Evolutionary conservation across 2,797 vertebrate genomes (phyloP), one percentile per base, ranked within the genome.

Genomic region (Micropoecilia bifurca): DNA sequence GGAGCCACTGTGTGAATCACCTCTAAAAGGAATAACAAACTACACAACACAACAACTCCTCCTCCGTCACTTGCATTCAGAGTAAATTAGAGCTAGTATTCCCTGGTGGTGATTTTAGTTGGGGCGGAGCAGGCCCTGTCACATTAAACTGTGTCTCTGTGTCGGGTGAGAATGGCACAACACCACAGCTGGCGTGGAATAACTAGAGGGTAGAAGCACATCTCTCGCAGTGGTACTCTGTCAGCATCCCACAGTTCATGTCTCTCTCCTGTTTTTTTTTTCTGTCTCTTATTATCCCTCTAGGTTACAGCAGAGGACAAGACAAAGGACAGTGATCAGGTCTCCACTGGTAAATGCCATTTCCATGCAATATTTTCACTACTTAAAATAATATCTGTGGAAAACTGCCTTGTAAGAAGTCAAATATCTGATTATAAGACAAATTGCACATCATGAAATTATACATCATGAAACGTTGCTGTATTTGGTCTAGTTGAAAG

Each of bases 261-360:
- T 73, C 76, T 84, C 69, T 81, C 77, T 87, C 80, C 48, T 77
- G 36, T 50, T 78, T 69, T 78, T 78, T 85, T 30, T 79, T n/a
- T 79, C 68, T 63, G 57, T 74, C 55, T 87, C 53, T 84, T 16
- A 78, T 80, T 83, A 46, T 88, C 85, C 90, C 93, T 89, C 78
- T 87, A 96, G 96, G 95, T 94, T 91, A 90, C 86, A 85, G 83
- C 92, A 94, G 92, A 95, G 92, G 93, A 95, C 92, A 87, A 81
- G 77, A 91, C 84, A 89, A 94, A 94, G 91, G 93, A 93, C 84
- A 41, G 77, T 47, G 89, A 82, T 80, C 72, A 69, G 48, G 81
- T 82, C 73, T 81, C 90, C 73, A 80, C 22, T 79, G 95, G 95
- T 96, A 93, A 88, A 94, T 87, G 77, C 78, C 63, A 18, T 79